These are phyloP conservation scores for Pammene aurita DNA, from an alignment of 2,888 invertebrate genomes.

Conservation along the genomic window DNA sequence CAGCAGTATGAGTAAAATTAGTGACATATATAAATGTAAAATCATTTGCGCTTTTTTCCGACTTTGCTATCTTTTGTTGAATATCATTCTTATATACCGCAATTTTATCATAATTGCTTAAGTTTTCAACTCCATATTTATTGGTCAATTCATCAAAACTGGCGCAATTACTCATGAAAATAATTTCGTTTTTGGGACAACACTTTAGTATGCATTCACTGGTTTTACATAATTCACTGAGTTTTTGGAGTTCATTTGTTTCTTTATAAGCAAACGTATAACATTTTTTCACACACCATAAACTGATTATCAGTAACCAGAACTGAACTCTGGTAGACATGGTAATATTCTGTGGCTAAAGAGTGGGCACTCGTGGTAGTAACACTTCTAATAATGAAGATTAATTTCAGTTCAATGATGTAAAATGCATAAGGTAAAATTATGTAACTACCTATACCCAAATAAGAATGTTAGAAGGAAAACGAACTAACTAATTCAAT, in stretches of 20 bases:
- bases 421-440: too few species aligned
- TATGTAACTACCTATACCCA: too few species aligned
- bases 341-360: neutral
- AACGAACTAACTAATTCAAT: too few species aligned
- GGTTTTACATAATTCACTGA: neutral
- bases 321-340: neutral
- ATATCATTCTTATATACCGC: neutral
- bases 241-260: neutral
- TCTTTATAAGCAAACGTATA: neutral
- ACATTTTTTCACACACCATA: neutral
- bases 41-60: neutral
- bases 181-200: neutral
- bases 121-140: neutral
- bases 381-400: too few species aligned
- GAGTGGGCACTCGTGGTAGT: too few species aligned
- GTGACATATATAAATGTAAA: neutral
- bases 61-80: neutral
- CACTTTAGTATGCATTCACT: neutral
- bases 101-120: neutral
- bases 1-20: neutral
- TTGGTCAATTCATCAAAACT: neutral
- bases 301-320: neutral
- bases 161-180: neutral
- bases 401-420: too few species aligned
- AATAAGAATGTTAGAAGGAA: too few species aligned